phyloP scores from a whole-genome alignment of 2,113 vertebrate genomes.

The Caretta caretta region DNA sequence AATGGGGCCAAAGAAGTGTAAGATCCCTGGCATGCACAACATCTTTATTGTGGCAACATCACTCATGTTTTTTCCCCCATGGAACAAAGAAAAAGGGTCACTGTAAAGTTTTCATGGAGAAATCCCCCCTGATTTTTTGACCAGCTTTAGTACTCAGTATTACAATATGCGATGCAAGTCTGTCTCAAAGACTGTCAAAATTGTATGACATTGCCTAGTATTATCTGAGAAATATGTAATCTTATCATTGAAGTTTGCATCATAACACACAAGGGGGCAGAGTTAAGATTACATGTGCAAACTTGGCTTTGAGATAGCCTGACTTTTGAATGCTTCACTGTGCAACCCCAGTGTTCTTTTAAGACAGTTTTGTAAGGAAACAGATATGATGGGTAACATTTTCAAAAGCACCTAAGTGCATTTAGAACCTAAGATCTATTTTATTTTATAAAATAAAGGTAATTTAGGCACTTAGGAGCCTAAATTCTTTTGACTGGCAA shows the following conservation, averaged over 20 bases:
- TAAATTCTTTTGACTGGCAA: not conserved
- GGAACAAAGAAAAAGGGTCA: not conserved
- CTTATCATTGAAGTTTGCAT: not conserved
- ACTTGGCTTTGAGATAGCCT: not conserved
- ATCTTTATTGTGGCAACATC: not conserved
- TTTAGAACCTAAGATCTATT: not conserved
- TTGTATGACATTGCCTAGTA: not conserved
- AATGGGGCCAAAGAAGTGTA: not conserved
- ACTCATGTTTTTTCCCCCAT: not conserved
- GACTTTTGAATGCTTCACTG: not conserved
- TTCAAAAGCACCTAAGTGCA: not conserved
- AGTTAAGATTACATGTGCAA: not conserved
- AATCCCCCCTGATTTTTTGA: not conserved
- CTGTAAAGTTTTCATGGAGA: not conserved
- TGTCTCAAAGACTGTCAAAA: not conserved
- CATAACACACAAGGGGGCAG: accelerated
- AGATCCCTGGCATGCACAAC: not conserved
- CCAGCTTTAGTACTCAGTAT: accelerated
- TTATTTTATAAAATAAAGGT: too few relatives aligned
- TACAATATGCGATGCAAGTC: not conserved
- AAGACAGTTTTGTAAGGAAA: not conserved
- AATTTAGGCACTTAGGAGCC: not conserved
- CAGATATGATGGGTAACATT: not conserved
- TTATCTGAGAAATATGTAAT: not conserved
- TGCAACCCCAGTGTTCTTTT: not conserved